phyloP scores from a whole-genome alignment of 1,140 invertebrate species.

The Achatina immaculata region DNA sequence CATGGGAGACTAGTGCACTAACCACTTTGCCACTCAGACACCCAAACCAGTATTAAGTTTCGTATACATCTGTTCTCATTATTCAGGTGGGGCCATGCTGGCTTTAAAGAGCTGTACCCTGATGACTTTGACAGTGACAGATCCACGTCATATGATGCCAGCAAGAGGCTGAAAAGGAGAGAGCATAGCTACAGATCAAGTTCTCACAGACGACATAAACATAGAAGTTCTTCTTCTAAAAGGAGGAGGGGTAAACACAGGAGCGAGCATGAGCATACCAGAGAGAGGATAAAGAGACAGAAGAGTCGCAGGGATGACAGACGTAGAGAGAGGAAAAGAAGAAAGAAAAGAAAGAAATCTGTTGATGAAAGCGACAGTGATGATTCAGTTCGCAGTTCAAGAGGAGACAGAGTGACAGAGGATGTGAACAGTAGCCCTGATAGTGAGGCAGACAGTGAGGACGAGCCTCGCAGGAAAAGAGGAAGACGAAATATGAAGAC shows the following conservation, averaged over 20 bases:
- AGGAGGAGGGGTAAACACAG: background rate
- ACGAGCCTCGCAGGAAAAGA: background rate
- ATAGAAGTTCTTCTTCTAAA: background rate
- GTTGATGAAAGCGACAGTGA: background rate
- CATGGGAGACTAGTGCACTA: no score
- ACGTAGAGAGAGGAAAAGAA: background rate
- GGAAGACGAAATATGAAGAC: background rate
- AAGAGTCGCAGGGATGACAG: background rate
- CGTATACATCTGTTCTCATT: no score
- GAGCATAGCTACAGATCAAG: background rate
- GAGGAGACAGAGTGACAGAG: background rate
- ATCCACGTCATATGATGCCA: no score
- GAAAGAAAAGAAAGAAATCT: background rate
- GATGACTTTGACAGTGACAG: conserved; percentile 4
- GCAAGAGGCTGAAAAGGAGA: no score
- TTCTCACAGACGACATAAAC: background rate
- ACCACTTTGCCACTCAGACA: no score
- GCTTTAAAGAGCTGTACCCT: background rate
- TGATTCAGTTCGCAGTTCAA: background rate
- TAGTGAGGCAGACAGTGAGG: background rate
- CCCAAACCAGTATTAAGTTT: no score
- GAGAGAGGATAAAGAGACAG: background rate
- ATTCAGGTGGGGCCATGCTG: conserved; percentile 1
- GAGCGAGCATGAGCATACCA: background rate
- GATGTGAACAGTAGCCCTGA: background rate